These are phyloP conservation scores for Zhuqinia jingwanae DNA, from an alignment of 2,888 invertebrate species.

Conservation along the genomic window DNA sequence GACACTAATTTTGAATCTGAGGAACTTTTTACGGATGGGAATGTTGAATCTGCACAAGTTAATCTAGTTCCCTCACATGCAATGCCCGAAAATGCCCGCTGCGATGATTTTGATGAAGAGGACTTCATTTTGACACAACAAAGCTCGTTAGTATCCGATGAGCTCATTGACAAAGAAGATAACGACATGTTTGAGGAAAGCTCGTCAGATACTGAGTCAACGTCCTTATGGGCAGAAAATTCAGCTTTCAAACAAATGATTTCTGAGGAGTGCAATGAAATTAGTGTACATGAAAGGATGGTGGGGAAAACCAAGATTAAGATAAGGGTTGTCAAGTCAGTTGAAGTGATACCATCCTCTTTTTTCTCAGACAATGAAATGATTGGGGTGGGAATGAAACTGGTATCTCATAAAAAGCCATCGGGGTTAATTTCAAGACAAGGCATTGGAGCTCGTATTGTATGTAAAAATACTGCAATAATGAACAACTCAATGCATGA, in stretches of 20 bases:
- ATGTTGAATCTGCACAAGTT: background rate
- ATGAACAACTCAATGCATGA: background rate
- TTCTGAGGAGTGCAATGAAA: background rate
- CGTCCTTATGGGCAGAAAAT: conserved; percentile 4
- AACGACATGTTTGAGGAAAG: conserved; percentile 51
- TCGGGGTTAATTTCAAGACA: conserved; percentile 16
- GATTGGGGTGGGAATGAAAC: conserved; percentile 67
- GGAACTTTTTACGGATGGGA: conserved; percentile 66
- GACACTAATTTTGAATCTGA: conserved; percentile 70
- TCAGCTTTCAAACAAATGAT: background rate
- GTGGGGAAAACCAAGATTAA: conserved; percentile 30
- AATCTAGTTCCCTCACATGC: background rate
- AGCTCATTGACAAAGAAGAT: conserved; percentile 4
- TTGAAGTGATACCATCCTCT: conserved; percentile 53
- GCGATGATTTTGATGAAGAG: conserved; percentile 47
- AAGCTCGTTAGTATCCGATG: background rate
- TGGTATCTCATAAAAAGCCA: conserved; percentile 45
- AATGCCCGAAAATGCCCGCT: background rate
- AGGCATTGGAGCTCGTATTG: conserved; percentile 72
- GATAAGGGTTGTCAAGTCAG: conserved; percentile 1
- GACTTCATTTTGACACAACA: conserved; percentile 55
- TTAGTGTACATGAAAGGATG: background rate
- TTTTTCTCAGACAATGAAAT: conserved; percentile 33
- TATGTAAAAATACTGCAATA: conserved; percentile 42
- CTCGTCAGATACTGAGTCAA: conserved; percentile 36